phyloP scores from a whole-genome alignment of 2,797 vertebrate genomes.

The Danio albolineatus region DNA sequence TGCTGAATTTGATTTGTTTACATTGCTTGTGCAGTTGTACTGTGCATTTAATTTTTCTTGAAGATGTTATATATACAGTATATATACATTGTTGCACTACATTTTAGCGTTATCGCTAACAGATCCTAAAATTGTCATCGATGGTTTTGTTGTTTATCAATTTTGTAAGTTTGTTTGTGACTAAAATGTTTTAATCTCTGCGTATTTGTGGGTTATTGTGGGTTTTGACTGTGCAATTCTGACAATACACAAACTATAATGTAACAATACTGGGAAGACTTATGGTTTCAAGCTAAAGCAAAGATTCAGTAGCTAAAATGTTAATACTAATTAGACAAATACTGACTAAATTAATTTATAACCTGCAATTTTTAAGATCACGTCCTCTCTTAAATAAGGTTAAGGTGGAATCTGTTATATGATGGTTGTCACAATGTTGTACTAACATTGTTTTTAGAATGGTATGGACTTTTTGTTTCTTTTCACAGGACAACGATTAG shows the following conservation, averaged over 20 bases:
- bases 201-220: neutral
- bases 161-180: slow-evolving; percentile 56
- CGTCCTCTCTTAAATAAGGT: neutral
- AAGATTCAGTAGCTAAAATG: neutral
- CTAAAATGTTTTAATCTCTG: slow-evolving; percentile 49
- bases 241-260: neutral
- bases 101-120: slow-evolving; percentile 22
- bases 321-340: neutral
- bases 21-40: slow-evolving; percentile 17
- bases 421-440: neutral
- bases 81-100: slow-evolving; percentile 44
- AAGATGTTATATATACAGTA: neutral
- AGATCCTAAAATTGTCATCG: neutral
- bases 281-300: neutral
- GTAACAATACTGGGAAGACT: neutral
- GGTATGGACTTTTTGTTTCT: neutral
- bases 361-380: neutral
- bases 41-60: slow-evolving; percentile 20
- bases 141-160: slow-evolving; percentile 38
- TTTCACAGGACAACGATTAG: neutral
- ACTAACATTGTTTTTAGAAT: neutral
- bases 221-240: neutral
- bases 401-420: neutral
- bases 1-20: slow-evolving; percentile 39
- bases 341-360: neutral